phyloP scores from a whole-genome alignment of 2,888 invertebrate genomes.

The Limenitis camilla region DNA sequence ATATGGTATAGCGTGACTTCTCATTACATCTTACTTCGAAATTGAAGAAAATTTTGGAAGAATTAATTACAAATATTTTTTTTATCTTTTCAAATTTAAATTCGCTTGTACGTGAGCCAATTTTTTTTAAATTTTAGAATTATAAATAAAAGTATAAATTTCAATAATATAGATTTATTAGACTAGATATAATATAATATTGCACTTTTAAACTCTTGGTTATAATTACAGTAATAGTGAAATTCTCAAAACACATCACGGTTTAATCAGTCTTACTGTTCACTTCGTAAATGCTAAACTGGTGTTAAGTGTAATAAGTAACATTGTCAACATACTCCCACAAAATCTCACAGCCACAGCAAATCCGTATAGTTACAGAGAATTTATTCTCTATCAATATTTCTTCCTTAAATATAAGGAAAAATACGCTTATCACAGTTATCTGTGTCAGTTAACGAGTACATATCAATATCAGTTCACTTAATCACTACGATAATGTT shows the following conservation, averaged over 20 bases:
- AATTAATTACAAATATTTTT: no score
- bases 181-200: conserved; percentile 28
- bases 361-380: neutral
- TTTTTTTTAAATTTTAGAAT: no score
- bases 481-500: conserved; percentile 32
- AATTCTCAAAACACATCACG: conserved; percentile 2
- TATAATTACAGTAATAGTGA: conserved; percentile 1
- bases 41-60: no score
- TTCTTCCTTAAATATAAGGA: no score
- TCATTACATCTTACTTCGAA: no score
- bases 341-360: conserved; percentile 23
- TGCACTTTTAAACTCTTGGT: conserved; percentile 10
- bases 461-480: neutral
- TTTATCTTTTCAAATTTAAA: no score
- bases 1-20: no score
- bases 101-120: no score
- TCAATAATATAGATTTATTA: conserved; percentile 17
- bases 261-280: conserved; percentile 5
- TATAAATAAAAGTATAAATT: neutral
- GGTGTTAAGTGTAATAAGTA: conserved; percentile 3
- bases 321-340: conserved; percentile 2
- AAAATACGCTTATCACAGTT: conserved; percentile 8
- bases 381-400: no score
- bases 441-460: conserved; percentile 6
- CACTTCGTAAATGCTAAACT: conserved; percentile 12